Conservation (phyloP, 1,140 invertebrate species). For the Hermetia illucens region DNA sequence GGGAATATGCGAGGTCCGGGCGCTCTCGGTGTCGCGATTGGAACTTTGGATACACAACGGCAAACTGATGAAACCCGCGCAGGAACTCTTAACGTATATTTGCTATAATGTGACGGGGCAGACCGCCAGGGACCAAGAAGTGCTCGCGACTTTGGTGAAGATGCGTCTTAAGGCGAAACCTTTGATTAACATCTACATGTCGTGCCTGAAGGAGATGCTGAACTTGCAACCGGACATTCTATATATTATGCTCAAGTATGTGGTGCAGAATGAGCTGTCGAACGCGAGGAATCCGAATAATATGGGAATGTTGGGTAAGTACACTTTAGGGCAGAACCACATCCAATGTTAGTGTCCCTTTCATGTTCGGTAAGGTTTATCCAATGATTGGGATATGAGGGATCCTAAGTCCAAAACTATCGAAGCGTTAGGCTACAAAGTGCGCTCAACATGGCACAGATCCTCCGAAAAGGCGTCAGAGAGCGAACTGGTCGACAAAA, state of each 20-base stretch:
- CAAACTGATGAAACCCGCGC: slow-evolving; percentile 78
- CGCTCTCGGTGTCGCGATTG: slow-evolving; percentile 64
- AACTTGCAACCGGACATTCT: slow-evolving; percentile 55
- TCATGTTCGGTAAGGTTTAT: too few species aligned
- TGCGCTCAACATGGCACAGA: too few species aligned
- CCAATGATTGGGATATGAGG: too few species aligned
- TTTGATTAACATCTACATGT: slow-evolving; percentile 75
- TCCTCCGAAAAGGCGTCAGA: too few species aligned
- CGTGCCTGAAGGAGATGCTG: slow-evolving; percentile 58
- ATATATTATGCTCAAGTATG: slow-evolving; percentile 74
- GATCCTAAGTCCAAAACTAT: too few species aligned
- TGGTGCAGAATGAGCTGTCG: slow-evolving; percentile 90
- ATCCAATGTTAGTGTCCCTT: too few species aligned
- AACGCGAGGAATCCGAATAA: slow-evolving; percentile 86
- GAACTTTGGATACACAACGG: slow-evolving; percentile 94
- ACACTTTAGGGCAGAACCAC: slow-evolving; percentile 43
- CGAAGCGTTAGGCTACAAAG: too few species aligned
- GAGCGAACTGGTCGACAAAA: too few species aligned
- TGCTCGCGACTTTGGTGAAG: slow-evolving; percentile 78
- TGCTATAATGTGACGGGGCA: slow-evolving; percentile 68
- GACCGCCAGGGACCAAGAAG: slow-evolving; percentile 70
- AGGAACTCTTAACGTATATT: slow-evolving; percentile 84
- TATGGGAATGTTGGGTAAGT: slow-evolving; percentile 43
- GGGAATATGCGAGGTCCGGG: slow-evolving; percentile 69
- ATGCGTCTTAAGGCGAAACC: slow-evolving; percentile 88